Evolutionary conservation across 1,140 invertebrate genomes (phyloP).

Genomic region (Condylostylus longicornis): DNA sequence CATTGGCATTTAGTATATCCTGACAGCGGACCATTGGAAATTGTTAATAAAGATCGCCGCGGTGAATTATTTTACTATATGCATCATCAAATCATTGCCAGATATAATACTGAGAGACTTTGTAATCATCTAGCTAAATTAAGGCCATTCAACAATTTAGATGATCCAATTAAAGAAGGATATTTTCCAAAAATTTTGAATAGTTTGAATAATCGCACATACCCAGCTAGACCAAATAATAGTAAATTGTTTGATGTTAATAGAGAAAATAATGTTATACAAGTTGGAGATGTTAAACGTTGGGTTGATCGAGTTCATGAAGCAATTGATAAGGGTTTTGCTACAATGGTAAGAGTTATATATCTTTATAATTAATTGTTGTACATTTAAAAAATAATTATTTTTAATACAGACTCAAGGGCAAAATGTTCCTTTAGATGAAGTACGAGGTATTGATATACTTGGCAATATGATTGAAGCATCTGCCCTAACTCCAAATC

Average conservation of each 20-base stretch:
- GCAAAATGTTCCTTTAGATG: slow-evolving; percentile 18
- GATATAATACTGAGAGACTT: slow-evolving; percentile 44
- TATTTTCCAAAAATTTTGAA: slow-evolving; percentile 42
- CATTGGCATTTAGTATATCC: slow-evolving; percentile 61
- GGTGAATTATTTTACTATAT: slow-evolving; percentile 61
- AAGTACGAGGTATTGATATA: slow-evolving; percentile 38
- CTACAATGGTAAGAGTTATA: slow-evolving; percentile 27
- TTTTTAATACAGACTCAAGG: slow-evolving; percentile 8
- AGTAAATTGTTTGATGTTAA: slow-evolving; percentile 35
- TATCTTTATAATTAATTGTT: neutral
- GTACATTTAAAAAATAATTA: slow-evolving; percentile 9
- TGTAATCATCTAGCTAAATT: slow-evolving; percentile 37
- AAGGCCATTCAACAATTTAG: slow-evolving; percentile 37
- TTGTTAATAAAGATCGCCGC: slow-evolving; percentile 46
- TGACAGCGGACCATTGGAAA: slow-evolving; percentile 28
- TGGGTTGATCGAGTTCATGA: slow-evolving; percentile 44
- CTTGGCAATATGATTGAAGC: slow-evolving; percentile 49
- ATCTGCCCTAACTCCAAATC: slow-evolving; percentile 39
- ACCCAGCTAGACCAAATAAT: slow-evolving; percentile 37
- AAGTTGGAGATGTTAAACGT: slow-evolving; percentile 39
- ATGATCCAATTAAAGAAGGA: slow-evolving; percentile 36
- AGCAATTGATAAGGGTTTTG: slow-evolving; percentile 42
- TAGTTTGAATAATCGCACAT: slow-evolving; percentile 39
- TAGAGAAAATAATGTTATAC: slow-evolving; percentile 39
- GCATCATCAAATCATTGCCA: slow-evolving; percentile 47